Evolutionary conservation across 2,797 vertebrate genomes (phyloP), one percentile per base, ranked within the genome.

Genomic region (Coluber constrictor): DNA sequence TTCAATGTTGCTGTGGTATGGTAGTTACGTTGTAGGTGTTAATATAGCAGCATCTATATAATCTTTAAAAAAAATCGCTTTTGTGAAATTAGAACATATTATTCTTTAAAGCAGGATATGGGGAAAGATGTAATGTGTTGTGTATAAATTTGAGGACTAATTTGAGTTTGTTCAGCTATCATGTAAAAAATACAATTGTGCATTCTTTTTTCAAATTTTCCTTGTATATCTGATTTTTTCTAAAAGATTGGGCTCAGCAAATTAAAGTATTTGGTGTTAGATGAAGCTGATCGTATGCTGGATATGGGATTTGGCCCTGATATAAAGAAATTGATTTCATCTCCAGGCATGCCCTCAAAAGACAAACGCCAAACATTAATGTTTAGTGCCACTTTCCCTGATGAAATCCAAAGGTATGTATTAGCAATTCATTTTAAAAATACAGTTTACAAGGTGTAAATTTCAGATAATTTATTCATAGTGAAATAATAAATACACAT

Each of bases 231-330:
- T 70, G 18, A 20, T 32, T 55, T 93, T 90, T 9, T 15, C 43
- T 93, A 97, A 12, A 95, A 99, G 99, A 96, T 99, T 88, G 98
- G 98, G 18, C 94, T 99, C 92, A 96, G 61, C n/a, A 98, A 99
- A 59, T 60, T 99, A 92, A 98, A 97, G 0, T 99, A 98, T 43
- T 93, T 99, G 93, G 98, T 99, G 87, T 95, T 99, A 94, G 99
- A 99, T 94, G 99, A 99, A 97, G 99, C 99, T 0, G 99, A 99
- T 95, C 97, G 98, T 16, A 99, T 99, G 99, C 94, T 99, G 96
- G 99, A 99, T 95, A 99, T 99, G 99, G 99, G 99, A 1, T 99
- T 99, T 96, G 98, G 98, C 86, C 97, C 98, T 0, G 98, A 98
- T 51, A 98, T 99, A 97, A 98, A 98, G n/a, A 98, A 97, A 74